Percentiles rank a stretch among this genome's conserved stretches.
Evolutionary conservation across 2,113 vertebrate species (phyloP).

Genomic region (Oplegnathus fasciatus): DNA sequence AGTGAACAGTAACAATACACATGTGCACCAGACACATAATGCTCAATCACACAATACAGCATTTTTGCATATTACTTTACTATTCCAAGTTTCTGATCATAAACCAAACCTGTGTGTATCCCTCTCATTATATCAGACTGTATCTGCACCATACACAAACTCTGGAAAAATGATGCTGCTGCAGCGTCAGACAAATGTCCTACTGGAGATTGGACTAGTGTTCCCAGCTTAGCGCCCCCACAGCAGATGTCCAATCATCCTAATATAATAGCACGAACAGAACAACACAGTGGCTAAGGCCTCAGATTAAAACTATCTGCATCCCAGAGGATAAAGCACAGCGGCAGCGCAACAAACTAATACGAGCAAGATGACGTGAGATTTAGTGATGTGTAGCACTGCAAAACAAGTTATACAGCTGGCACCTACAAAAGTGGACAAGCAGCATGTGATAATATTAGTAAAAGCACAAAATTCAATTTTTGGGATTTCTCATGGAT

Average conservation of each 20-base stretch:
- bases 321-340: constrained; percentile 63
- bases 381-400: constrained; percentile 25
- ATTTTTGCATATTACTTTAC: neutral
- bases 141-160: neutral
- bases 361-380: constrained; percentile 46
- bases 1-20: constrained; percentile 61
- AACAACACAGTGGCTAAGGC: constrained; percentile 68
- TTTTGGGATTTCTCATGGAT: neutral
- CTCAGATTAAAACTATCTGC: constrained; percentile 76
- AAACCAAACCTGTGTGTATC: neutral
- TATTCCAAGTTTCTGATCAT: neutral
- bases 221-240: constrained; percentile 68
- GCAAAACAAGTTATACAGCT: constrained; percentile 1
- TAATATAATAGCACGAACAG: constrained; percentile 80
- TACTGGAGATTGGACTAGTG: constrained; percentile 60
- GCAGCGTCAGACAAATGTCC: constrained; percentile 59
- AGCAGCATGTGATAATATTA: neutral
- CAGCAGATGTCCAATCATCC: constrained; percentile 82
- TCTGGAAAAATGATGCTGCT: constrained; percentile 17
- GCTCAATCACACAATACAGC: constrained; percentile 5
- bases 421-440: neutral
- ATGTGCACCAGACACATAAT: constrained; percentile 33
- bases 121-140: constrained; percentile 1
- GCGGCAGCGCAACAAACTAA: constrained; percentile 38
- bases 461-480: neutral